phyloP scores from a whole-genome alignment of 2,888 invertebrate species.

The Ormyrus pomaceus region DNA sequence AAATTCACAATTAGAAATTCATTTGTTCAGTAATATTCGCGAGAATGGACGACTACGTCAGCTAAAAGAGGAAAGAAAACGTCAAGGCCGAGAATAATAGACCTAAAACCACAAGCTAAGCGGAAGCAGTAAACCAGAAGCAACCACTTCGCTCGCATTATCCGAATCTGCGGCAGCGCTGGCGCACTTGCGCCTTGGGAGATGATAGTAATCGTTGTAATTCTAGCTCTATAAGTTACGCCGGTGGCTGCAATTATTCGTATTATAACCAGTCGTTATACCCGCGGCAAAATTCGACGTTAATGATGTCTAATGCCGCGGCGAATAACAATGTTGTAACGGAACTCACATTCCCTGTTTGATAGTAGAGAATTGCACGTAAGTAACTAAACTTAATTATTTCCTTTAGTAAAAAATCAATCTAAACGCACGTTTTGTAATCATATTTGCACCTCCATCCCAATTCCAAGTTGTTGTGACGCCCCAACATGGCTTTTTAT shows the following conservation, averaged over 20 bases:
- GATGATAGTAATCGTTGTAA: slow-evolving; percentile 41
- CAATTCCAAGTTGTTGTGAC: too few species aligned
- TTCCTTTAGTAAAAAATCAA: too few species aligned
- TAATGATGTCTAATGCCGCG: slow-evolving; percentile 35
- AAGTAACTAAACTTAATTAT: too few species aligned
- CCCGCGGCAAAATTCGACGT: slow-evolving; percentile 5
- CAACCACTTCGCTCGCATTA: slow-evolving; percentile 6
- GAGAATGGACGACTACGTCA: too few species aligned
- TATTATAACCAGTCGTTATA: slow-evolving; percentile 24
- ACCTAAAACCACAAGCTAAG: slow-evolving; percentile 15
- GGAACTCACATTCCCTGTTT: not conserved
- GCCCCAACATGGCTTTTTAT: too few species aligned
- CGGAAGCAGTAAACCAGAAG: slow-evolving; percentile 21
- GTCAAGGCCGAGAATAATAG: not conserved
- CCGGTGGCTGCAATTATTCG: slow-evolving; percentile 16
- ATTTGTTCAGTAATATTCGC: too few species aligned
- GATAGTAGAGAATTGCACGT: too few species aligned
- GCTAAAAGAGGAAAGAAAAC: too few species aligned
- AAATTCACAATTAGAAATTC: too few species aligned
- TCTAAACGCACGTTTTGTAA: too few species aligned
- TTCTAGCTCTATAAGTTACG: not conserved
- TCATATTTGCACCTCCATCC: too few species aligned
- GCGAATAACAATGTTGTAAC: not conserved
- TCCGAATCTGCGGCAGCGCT: slow-evolving; percentile 1
- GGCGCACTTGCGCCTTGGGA: not conserved